Evolutionary conservation across 53 echinoderm and acorn worm species (phyloP).

Genomic region (Paracentrotus lividus): DNA sequence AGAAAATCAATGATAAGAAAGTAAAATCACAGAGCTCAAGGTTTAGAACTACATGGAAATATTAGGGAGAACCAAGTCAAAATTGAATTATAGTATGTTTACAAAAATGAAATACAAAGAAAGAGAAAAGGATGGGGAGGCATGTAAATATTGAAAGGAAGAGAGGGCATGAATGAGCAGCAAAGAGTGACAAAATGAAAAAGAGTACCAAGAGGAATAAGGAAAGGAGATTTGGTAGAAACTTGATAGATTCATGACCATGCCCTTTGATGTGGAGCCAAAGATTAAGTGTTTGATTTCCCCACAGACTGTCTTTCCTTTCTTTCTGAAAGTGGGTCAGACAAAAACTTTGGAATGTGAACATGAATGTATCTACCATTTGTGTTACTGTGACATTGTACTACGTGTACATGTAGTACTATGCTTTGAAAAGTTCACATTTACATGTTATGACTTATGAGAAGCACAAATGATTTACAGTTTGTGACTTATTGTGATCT

Average conservation of each 20-base stretch:
- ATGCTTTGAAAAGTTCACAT: not conserved
- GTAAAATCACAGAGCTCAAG: too few species aligned
- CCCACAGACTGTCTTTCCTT: not conserved
- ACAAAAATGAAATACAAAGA: not conserved
- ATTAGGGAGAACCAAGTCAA: too few species aligned
- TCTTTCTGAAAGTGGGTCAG: conserved; percentile 9
- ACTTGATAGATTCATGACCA: conserved; percentile 22
- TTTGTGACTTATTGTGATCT: not conserved
- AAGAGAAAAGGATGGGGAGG: not conserved
- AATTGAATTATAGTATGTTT: too few species aligned
- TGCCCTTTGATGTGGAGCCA: conserved; percentile 1
- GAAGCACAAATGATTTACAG: not conserved
- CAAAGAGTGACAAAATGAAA: not conserved
- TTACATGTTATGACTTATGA: not conserved
- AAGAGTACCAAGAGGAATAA: too few species aligned
- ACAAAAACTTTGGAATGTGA: conserved; percentile 6
- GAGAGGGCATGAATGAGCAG: not conserved
- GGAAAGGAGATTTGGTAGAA: not conserved
- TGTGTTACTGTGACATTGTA: not conserved
- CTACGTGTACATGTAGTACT: not conserved
- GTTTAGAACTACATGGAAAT: too few species aligned
- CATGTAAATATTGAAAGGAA: not conserved
- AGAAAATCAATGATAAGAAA: too few species aligned
- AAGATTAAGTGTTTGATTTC: conserved; percentile 30
- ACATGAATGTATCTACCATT: conserved; percentile 16